These are phyloP conservation scores for Rafetus swinhoei DNA, from an alignment of 2,113 vertebrate species.

Conservation along the genomic window DNA sequence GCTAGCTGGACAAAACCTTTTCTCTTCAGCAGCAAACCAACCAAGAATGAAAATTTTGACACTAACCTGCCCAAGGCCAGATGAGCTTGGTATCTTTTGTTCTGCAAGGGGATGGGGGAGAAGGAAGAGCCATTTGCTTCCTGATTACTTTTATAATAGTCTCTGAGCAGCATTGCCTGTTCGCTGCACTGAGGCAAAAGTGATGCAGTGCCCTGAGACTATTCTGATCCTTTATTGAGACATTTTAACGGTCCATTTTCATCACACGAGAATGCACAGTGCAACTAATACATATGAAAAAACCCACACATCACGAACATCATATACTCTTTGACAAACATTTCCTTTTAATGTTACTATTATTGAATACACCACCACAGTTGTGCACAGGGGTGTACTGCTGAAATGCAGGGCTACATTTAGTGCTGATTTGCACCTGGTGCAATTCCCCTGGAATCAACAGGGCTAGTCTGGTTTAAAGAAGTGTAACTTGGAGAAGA, in stretches of 20 bases:
- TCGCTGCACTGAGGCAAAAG: slow-evolving; percentile 6
- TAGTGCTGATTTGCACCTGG: background rate
- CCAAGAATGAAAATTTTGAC: background rate
- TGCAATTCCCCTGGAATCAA: background rate
- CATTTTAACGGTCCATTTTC: slow-evolving; percentile 32
- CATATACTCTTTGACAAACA: slow-evolving; percentile 34
- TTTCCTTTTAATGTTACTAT: slow-evolving; percentile 16
- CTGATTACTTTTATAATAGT: background rate
- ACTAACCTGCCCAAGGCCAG: background rate
- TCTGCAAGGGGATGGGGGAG: background rate
- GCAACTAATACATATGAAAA: slow-evolving; percentile 32
- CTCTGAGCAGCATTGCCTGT: slow-evolving; percentile 18
- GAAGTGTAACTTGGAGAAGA: background rate
- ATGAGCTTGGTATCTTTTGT: background rate
- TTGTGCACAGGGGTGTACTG: background rate
- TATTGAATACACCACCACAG: background rate
- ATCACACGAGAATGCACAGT: slow-evolving; percentile 19
- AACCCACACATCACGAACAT: background rate
- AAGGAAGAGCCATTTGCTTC: background rate
- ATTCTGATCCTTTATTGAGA: slow-evolving; percentile 5
- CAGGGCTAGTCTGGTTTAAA: background rate
- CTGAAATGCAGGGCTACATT: background rate
- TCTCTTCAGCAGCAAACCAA: background rate
- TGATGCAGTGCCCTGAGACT: background rate
- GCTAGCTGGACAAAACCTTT: background rate